Base-by-base conservation (phyloP, 2,113 vertebrate genomes). In the Micronycteris hirsuta region DNA sequence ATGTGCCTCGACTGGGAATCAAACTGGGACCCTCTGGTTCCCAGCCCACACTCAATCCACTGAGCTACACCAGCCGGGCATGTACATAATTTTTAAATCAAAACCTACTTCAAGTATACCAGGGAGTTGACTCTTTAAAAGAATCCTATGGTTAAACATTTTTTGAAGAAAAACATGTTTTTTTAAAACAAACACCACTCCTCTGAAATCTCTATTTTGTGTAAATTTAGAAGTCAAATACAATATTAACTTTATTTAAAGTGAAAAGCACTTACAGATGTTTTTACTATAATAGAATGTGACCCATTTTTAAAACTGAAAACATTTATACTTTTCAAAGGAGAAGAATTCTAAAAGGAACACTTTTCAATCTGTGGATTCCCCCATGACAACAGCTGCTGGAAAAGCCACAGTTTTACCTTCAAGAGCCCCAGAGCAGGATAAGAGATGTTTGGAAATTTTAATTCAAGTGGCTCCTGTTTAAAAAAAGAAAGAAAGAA, bases 401-500 rank as follows among this genome's bases (percentile, higher is more conserved):
- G n/a, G 80, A 94, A 95, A 94, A 95, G 77, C 28, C 12, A 56
- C 13, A n/a, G 43, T 45, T 97, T 98, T 98, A 99, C 99, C 99
- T 99, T 99, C 99, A 99, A 99, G 81, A 99, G 97, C 82, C 98
- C 98, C 95, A 99, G 97, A 24, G 99, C 99, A 82, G 99, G 98
- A 93, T 98, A 98, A 0, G 99, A 99, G 80, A 99, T 98, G 91
- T 98, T 98, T 24, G 99, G 99, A 97, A 99, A 99, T 97, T 99
- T 99, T 96, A 98, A 96, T 98, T 99, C 99, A 86, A 99, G 85
- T 1, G 99, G 97, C 92, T 99, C 99, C 99, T 99, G 94, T 96
- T 87, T 52, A n/a, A 80, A 33, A 70, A 82, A 10, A 49, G 91
- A 71, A 47, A 68, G 61, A 54, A 86, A 80, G 24, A 73, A 6